These are phyloP conservation scores for Zenarchopterus dispar DNA, from an alignment of 2,797 vertebrate species.

Conservation along the genomic window DNA sequence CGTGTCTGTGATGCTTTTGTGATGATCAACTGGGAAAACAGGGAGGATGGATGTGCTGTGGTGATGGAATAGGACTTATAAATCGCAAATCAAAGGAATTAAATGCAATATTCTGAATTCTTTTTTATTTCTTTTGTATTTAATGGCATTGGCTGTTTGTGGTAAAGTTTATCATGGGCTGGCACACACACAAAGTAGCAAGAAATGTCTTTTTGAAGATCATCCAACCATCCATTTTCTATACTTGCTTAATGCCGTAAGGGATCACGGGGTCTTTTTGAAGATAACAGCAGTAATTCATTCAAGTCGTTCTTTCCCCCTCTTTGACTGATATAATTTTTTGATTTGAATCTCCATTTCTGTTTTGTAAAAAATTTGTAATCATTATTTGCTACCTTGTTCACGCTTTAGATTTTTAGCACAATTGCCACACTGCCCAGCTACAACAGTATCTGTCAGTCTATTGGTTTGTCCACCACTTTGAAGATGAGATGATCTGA, in stretches of 20 bases:
- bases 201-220: too few relatives aligned
- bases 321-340: background rate
- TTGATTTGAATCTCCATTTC: constrained; percentile 1
- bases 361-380: too few relatives aligned
- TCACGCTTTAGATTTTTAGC: too few relatives aligned
- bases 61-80: constrained; percentile 12
- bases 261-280: too few relatives aligned
- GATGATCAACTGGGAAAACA: constrained; percentile 32
- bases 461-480: too few relatives aligned
- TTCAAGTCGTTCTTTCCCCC: background rate
- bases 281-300: background rate
- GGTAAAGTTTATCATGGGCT: background rate
- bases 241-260: too few relatives aligned
- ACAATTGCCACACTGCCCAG: too few relatives aligned
- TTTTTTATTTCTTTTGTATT: background rate
- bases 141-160: background rate
- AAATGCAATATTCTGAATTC: background rate
- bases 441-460: too few relatives aligned
- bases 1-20: constrained; percentile 30
- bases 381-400: too few relatives aligned
- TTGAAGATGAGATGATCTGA: background rate
- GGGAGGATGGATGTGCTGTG: background rate
- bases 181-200: background rate
- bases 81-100: constrained; percentile 22
- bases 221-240: too few relatives aligned